phyloP scores from a whole-genome alignment of 1,140 invertebrate species.

The Ceratina australensis region DNA sequence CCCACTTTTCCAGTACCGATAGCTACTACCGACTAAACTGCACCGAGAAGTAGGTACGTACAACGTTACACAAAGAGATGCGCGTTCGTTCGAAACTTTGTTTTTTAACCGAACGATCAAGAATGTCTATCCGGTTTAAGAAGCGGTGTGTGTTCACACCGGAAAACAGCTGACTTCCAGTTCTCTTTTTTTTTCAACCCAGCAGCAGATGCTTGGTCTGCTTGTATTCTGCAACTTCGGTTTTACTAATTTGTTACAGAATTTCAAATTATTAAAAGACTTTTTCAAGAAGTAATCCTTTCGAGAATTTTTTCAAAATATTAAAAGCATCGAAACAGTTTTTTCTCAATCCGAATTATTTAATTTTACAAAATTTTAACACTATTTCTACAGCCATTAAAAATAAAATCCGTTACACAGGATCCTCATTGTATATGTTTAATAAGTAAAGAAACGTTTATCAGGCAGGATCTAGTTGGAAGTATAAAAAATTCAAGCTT shows the following conservation, averaged over 20 bases:
- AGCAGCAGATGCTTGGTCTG: conserved; percentile 60
- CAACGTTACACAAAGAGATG: no score
- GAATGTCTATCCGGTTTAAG: conserved; percentile 19
- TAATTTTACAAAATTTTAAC: no score
- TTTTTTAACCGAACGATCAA: conserved; percentile 12
- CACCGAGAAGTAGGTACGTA: conserved; percentile 8
- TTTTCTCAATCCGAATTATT: no score
- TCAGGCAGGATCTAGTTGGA: conserved; percentile 58
- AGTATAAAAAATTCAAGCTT: conserved; percentile 70
- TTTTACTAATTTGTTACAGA: conserved; percentile 8
- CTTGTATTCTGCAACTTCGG: conserved; percentile 65
- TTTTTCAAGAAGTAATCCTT: no score
- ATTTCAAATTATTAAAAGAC: no score
- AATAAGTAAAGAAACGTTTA: conserved; percentile 53
- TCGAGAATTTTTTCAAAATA: no score
- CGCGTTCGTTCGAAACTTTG: no score
- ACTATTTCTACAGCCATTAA: no score
- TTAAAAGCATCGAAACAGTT: no score
- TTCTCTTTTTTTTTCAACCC: no score
- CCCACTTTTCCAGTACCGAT: neutral
- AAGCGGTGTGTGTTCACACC: conserved; percentile 61
- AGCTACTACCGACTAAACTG: neutral
- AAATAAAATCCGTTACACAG: no score
- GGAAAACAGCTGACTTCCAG: conserved; percentile 68
- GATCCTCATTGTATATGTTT: no score